Evolutionary conservation across 1,140 invertebrate genomes (phyloP), one percentile per base, ranked within the genome.

Genomic region (Lordiphosa clarofinis): DNA sequence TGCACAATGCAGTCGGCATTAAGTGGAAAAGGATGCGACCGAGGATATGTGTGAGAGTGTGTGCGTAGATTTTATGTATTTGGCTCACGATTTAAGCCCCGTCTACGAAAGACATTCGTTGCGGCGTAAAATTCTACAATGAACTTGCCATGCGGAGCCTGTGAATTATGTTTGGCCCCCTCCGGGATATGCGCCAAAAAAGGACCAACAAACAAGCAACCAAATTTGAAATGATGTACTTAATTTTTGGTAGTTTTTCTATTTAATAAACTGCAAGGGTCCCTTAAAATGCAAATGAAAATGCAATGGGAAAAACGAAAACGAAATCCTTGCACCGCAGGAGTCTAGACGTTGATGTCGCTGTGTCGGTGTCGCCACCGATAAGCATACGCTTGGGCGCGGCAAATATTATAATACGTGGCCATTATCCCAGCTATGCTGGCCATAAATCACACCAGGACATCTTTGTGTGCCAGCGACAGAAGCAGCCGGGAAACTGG

Each of bases 351-450:
- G 75, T 65, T 64, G 64, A 28, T 40, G 65, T 56, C 66, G 44
- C 60, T 69, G 65, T 66, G 78, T 59, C 78, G 57, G 50, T 56
- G 66, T 70, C 67, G 57, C 35, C 78, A 57, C 72, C 76, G 76
- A 82, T 82, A 82, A 82, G 76, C 76, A 82, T 82, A 82, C 76
- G 76, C 76, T 46, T 67, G 64, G 78, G 78, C 68, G 72, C 67
- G 72, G 78, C 78, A 82, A 65, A 84, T 82, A 82, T 82, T 84
- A 82, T 82, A 82, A 82, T 82, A 82, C 76, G 76, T 82, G 78
- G 76, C 76, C 72, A 82, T 82, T 82, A 82, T 82, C 76, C 76
- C 35, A 39, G 76, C 78, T 72, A 67, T 66, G 78, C 62, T 48
- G 78, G 72, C 78, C 59, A 82, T 82, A 82, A 82, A 82, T 82